These are phyloP conservation scores for Erythrocercus mccallii DNA, from an alignment of 2,113 vertebrate species.

Conservation along the genomic window DNA sequence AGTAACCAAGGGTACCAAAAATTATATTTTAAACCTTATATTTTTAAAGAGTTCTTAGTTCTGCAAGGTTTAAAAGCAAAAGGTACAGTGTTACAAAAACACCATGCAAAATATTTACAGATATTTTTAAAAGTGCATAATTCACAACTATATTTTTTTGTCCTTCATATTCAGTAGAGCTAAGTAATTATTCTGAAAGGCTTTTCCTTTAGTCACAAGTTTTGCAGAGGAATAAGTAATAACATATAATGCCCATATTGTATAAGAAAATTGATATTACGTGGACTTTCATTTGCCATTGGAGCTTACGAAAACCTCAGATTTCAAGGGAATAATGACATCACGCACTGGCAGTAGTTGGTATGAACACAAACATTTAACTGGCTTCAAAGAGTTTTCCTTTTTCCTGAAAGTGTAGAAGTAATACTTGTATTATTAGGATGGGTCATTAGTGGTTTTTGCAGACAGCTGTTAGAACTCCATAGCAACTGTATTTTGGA, in stretches of 20 bases:
- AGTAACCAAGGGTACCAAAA: not conserved
- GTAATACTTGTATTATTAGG: not conserved
- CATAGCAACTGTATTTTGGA: not conserved
- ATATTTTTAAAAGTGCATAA: not conserved
- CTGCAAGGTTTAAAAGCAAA: not conserved
- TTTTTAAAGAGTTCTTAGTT: not conserved
- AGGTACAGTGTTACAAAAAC: not conserved
- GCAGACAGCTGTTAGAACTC: not conserved
- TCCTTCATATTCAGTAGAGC: not conserved
- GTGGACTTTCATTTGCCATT: not conserved
- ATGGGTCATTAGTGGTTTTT: not conserved
- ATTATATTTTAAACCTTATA: not conserved
- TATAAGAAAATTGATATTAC: not conserved
- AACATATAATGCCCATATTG: not conserved
- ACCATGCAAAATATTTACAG: not conserved
- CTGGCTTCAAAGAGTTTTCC: not conserved
- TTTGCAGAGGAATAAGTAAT: not conserved
- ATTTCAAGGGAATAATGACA: not conserved
- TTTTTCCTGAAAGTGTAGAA: not conserved
- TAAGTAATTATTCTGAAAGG: not conserved
- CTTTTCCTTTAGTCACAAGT: not conserved
- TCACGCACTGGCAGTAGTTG: accelerated
- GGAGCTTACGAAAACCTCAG: not conserved
- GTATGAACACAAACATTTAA: not conserved
- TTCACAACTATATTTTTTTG: not conserved